Base-by-base conservation (phyloP, 1,140 invertebrate species). In the Drosophila obscura region DNA sequence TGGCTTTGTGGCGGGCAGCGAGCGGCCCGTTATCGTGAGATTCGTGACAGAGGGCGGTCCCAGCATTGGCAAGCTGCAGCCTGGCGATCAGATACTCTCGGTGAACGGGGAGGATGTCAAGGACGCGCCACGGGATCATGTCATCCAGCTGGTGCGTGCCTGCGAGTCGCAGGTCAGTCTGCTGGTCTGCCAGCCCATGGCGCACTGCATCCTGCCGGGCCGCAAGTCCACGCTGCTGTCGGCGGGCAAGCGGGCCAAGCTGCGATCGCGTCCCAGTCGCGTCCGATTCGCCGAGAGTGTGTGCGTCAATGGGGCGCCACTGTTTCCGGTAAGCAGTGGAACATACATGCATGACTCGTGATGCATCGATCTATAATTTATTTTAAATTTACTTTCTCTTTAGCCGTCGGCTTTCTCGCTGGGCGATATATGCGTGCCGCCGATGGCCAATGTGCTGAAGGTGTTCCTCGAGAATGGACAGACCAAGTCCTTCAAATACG, bases 401-500 rank as follows among this genome's bases (percentile, higher is more conserved):
- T 92, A 97, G 96, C 95, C 95, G 7, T 96, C 96, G 19, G 94
- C 95, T 1, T 96, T 96, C 89, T 95, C 95, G 2, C 92, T 95
- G 43, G 95, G 95, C 44, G 96, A 97, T 78, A 94, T 96, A 46
- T 96, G 95, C 83, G 93, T 97, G 39, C 96, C 97, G 13, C 96
- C 97, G 31, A 97, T 98, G 95, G 97, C 97, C 9, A 98, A 97
- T 92, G 97, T 98, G 8, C 93, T 98, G 24, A 97, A 98, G 93
- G 97, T 97, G 39, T 98, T 98, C 90, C 93, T 98, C 24, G 97
- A 98, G 92, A 98, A 98, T 91, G 97, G 97, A 3, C 97, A 98
- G 92, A 98, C 97, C 4, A 98, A 98, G 92, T 98, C 97, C n/a
- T 98, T 98, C 92, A 98, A 98, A 91, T 98, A 98, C 91, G 97